Conservation (phyloP, 2,888 invertebrate species). For the Oasisia sp. region DNA sequence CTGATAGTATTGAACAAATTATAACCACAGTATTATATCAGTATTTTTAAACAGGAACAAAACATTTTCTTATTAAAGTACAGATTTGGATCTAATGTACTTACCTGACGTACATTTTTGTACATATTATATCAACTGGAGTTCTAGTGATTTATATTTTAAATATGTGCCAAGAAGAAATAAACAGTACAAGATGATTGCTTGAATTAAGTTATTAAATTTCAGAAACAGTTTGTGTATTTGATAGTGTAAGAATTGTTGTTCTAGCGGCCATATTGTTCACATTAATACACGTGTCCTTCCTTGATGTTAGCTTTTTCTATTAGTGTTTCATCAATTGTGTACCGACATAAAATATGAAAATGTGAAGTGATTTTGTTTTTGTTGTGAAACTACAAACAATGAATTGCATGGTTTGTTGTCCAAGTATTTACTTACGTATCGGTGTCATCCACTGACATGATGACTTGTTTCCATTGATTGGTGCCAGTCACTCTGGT, state of each 20-base stretch:
- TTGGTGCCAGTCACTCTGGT: too few species aligned
- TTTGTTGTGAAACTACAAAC: not conserved
- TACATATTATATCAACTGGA: not conserved
- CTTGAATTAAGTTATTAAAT: conserved; percentile 1
- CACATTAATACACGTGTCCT: not conserved
- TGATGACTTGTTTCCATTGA: too few species aligned
- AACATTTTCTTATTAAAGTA: not conserved
- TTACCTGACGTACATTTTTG: not conserved
- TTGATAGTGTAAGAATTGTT: not conserved
- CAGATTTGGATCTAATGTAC: not conserved
- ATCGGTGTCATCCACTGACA: too few species aligned
- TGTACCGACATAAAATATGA: not conserved
- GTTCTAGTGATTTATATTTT: not conserved
- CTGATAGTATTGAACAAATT: not conserved
- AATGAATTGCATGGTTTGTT: not conserved
- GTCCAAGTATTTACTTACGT: too few species aligned
- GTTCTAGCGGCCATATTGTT: not conserved
- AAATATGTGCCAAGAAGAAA: not conserved
- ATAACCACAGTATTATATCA: not conserved
- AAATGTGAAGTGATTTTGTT: not conserved
- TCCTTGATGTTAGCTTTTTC: not conserved
- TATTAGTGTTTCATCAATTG: conserved; percentile 9
- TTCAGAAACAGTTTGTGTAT: not conserved
- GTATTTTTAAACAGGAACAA: not conserved
- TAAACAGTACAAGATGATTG: not conserved